A percentile compares a stretch with the other conserved stretches of the same genome.
Conservation (phyloP, 2,113 vertebrate species). For the Fregata magnificens region DNA sequence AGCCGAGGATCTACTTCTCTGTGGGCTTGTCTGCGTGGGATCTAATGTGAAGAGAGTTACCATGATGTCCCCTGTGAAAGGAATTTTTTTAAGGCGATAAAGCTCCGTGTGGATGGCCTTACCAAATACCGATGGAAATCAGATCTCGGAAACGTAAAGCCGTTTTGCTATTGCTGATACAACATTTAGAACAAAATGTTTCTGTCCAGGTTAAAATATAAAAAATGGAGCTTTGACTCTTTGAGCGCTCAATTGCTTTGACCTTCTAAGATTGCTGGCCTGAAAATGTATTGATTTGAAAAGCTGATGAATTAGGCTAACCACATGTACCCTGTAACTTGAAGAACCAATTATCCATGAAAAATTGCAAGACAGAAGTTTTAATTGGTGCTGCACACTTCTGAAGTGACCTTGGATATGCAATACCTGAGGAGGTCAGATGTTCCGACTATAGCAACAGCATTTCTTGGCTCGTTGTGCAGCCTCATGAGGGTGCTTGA, state of each 20-base stretch:
- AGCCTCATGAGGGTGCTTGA: neutral
- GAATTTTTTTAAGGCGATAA: neutral
- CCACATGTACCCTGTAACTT: neutral
- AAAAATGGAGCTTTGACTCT: neutral
- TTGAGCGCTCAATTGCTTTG: neutral
- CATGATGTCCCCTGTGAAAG: fast-evolving
- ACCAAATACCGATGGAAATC: neutral
- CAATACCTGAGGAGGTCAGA: neutral
- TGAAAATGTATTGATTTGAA: conserved; percentile 17
- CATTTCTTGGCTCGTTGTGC: neutral
- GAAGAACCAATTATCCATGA: conserved; percentile 16
- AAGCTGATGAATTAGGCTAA: conserved; percentile 5
- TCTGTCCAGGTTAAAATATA: neutral
- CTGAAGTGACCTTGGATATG: neutral
- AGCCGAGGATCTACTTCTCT: neutral
- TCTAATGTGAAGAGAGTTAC: neutral
- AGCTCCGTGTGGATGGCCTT: neutral
- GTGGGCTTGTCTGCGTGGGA: neutral
- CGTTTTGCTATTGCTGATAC: neutral
- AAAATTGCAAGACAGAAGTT: neutral
- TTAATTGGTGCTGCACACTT: neutral
- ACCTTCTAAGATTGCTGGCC: neutral
- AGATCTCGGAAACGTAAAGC: neutral
- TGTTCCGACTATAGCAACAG: fast-evolving
- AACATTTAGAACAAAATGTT: neutral